Percentiles rank a stretch among this genome's conserved stretches.
Evolutionary conservation across 1,140 invertebrate species (phyloP).

Genomic region (Acromyrmex charruanus): DNA sequence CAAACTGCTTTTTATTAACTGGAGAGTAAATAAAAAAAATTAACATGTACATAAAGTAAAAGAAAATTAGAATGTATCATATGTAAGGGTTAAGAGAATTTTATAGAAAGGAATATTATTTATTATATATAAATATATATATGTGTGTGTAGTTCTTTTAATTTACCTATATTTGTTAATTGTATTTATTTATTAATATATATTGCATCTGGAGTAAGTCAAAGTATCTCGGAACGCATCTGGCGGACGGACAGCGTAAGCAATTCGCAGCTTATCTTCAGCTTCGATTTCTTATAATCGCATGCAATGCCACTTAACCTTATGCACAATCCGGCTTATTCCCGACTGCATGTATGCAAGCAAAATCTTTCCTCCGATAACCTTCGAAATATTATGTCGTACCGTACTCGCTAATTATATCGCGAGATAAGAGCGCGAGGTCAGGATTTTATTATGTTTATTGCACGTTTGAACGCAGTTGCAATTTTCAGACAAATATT

Average conservation of each 20-base stretch:
- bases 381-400: slow-evolving; percentile 56
- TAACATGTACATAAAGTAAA: too few relatives aligned
- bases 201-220: neutral
- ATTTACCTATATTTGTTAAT: neutral
- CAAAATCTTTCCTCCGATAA: slow-evolving; percentile 71
- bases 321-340: slow-evolving; percentile 55
- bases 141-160: too few relatives aligned
- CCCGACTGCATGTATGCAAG: slow-evolving; percentile 48
- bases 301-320: slow-evolving; percentile 69
- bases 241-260: slow-evolving; percentile 26
- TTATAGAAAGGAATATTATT: neutral
- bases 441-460: slow-evolving; percentile 42
- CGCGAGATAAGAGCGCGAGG: slow-evolving; percentile 60
- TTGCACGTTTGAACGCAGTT: neutral
- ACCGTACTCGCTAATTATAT: slow-evolving; percentile 66
- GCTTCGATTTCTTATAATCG: slow-evolving; percentile 57
- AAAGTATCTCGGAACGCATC: slow-evolving; percentile 14
- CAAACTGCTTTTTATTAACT: too few relatives aligned
- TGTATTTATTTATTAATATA: neutral
- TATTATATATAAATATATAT: neutral
- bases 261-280: slow-evolving; percentile 52
- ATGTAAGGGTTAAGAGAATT: neutral
- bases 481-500: slow-evolving; percentile 4
- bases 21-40: too few relatives aligned
- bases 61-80: too few relatives aligned